Conservation (phyloP, 2,113 vertebrate species). For the crab-eating macaque (Macaca fascicularis) region DNA sequence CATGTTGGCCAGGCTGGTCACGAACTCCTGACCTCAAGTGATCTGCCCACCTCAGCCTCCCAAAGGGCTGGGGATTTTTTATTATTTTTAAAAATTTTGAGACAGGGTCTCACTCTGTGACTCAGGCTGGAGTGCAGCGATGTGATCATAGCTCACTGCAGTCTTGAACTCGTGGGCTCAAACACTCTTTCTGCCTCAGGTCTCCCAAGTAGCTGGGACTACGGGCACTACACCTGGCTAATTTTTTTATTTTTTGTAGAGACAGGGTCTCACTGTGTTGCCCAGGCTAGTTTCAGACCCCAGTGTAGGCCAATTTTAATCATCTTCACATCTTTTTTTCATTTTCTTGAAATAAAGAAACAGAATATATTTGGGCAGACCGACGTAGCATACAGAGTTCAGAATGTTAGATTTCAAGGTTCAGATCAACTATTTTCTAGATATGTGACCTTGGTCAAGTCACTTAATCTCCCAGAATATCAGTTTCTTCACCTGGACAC, state of each 20-base stretch:
- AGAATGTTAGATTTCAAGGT: neutral
- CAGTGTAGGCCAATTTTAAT: neutral
- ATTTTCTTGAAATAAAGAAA: neutral
- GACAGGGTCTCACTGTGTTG: neutral
- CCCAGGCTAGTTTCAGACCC: neutral
- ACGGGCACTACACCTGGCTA: neutral
- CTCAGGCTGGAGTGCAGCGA: neutral
- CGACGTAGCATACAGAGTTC: neutral
- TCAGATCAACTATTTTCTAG: neutral
- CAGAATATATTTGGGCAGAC: neutral
- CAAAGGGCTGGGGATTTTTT: no score
- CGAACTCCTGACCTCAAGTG: no score
- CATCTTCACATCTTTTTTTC: neutral
- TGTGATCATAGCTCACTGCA: neutral
- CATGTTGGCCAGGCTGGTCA: no score
- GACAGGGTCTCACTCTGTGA: neutral
- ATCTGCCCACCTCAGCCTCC: no score
- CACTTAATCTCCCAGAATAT: neutral
- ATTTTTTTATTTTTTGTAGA: neutral
- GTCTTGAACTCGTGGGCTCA: neutral
- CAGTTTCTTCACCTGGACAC: neutral
- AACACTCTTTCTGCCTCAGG: neutral
- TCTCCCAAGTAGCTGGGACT: neutral
- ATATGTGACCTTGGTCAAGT: neutral
- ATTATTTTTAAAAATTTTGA: no score